phyloP scores from a whole-genome alignment of 2,113 vertebrate genomes.

The Carassius auratus region DNA sequence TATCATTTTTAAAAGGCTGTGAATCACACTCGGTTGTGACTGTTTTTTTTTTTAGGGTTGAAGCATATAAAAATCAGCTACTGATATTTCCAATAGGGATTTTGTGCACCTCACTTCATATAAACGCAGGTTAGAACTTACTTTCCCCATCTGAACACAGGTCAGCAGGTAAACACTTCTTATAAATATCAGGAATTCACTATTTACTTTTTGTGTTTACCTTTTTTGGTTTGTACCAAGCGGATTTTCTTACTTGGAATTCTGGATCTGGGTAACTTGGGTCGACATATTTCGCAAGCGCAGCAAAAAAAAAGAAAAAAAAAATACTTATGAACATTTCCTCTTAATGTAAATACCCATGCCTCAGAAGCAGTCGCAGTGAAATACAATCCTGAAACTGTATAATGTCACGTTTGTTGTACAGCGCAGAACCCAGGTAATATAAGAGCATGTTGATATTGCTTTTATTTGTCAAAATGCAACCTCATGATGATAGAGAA shows the following conservation, averaged over 20 bases:
- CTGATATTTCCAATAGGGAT: constrained; percentile 57
- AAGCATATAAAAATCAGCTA: constrained; percentile 59
- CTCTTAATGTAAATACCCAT: constrained; percentile 50
- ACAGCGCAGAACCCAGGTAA: constrained; percentile 34
- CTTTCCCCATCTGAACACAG: constrained; percentile 52
- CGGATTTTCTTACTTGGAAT: constrained; percentile 37
- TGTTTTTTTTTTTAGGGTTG: constrained; percentile 39
- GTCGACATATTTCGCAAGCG: constrained; percentile 51
- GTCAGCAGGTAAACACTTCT: constrained; percentile 53
- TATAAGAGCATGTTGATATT: constrained; percentile 34
- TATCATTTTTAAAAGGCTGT: constrained; percentile 68
- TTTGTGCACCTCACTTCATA: constrained; percentile 48
- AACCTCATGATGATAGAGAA: constrained; percentile 54
- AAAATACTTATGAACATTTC: constrained; percentile 6
- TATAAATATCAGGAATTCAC: constrained; percentile 60
- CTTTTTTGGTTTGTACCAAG: constrained; percentile 37
- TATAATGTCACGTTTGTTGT: constrained; percentile 26
- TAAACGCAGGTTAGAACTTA: constrained; percentile 49
- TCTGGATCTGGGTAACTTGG: constrained; percentile 24
- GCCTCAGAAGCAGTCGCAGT: constrained; percentile 48
- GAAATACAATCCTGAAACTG: constrained; percentile 45
- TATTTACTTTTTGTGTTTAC: constrained; percentile 54
- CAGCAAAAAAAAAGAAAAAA: constrained; percentile 29
- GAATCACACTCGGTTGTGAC: constrained; percentile 65
- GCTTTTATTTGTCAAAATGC: constrained; percentile 45